Evolutionary conservation across 2,797 vertebrate species (phyloP).

Genomic region (Bovichtus diacanthus): DNA sequence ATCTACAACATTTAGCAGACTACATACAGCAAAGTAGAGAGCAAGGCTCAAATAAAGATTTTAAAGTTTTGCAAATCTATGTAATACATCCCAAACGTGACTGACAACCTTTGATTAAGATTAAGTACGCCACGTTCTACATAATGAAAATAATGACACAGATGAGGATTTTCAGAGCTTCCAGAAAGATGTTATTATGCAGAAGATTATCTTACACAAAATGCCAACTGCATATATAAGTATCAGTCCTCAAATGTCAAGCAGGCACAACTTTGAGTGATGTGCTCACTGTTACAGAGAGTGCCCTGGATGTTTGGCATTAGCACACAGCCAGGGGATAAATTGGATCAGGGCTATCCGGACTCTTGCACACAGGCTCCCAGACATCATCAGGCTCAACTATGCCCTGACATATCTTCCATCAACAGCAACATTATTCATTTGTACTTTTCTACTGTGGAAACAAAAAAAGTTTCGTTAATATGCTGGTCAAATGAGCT

Average conservation of each 20-base stretch:
- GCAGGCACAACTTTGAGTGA: slow-evolving; percentile 65
- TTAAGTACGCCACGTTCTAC: neutral
- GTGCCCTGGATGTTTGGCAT: slow-evolving; percentile 51
- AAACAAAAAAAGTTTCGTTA: slow-evolving; percentile 30
- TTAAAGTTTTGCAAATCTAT: neutral
- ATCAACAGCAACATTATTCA: slow-evolving; percentile 29
- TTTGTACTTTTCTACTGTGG: neutral
- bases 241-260: slow-evolving; percentile 67
- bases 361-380: slow-evolving; percentile 29
- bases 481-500: neutral
- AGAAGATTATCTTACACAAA: slow-evolving; percentile 58
- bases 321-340: slow-evolving; percentile 33
- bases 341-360: slow-evolving; percentile 37
- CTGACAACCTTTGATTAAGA: slow-evolving; percentile 4
- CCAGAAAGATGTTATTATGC: slow-evolving; percentile 26
- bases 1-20: neutral
- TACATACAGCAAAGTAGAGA: neutral
- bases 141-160: slow-evolving; percentile 28
- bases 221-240: slow-evolving; percentile 57
- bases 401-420: slow-evolving; percentile 40
- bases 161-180: slow-evolving; percentile 10
- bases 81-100: slow-evolving; percentile 10
- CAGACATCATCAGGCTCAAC: slow-evolving; percentile 41
- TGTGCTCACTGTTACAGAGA: slow-evolving; percentile 56
- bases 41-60: neutral